Conservation (phyloP, 2,888 invertebrate species). For the Nemotelus pantherinus region DNA sequence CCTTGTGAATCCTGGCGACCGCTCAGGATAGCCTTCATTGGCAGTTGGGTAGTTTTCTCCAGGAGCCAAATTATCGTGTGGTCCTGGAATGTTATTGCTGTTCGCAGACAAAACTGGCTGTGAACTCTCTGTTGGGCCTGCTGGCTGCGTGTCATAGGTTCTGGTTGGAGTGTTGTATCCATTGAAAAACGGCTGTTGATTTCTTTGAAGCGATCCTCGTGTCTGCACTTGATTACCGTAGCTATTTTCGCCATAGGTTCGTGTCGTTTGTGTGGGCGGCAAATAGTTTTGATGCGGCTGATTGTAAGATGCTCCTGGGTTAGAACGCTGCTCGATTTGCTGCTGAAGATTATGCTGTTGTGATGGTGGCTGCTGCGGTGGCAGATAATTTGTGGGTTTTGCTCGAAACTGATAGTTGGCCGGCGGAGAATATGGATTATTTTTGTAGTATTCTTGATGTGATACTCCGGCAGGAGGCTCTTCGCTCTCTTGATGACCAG, state of each 20-base stretch:
- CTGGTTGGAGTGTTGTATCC: conserved; percentile 46
- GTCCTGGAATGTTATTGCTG: conserved; percentile 41
- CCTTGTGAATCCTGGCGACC: conserved; percentile 73
- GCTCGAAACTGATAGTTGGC: conserved; percentile 57
- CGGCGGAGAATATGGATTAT: conserved; percentile 64
- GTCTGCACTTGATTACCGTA: conserved; percentile 57
- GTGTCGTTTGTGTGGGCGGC: conserved; percentile 51
- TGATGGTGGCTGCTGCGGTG: conserved; percentile 54
- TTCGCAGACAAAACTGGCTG: conserved; percentile 51
- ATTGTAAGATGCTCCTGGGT: conserved; percentile 36
- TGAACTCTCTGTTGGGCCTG: conserved; percentile 3
- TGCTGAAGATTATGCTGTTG: conserved; percentile 49
- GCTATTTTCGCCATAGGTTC: conserved; percentile 61
- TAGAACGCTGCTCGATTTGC: conserved; percentile 41
- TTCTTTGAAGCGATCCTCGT: conserved; percentile 28
- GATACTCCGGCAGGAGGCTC: conserved; percentile 50
- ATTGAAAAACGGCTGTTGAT: conserved; percentile 45
- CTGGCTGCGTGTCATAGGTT: conserved; percentile 27
- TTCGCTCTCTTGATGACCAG: conserved; percentile 62
- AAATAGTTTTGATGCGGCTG: conserved; percentile 39
- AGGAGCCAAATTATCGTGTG: conserved; percentile 22
- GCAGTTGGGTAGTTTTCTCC: conserved; percentile 42
- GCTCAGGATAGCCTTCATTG: conserved; percentile 64
- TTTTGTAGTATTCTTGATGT: conserved; percentile 60
- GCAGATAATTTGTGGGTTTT: conserved; percentile 61